These are phyloP conservation scores for Eupeodes latifasciatus DNA, from an alignment of 2,888 invertebrate genomes.

Conservation along the genomic window DNA sequence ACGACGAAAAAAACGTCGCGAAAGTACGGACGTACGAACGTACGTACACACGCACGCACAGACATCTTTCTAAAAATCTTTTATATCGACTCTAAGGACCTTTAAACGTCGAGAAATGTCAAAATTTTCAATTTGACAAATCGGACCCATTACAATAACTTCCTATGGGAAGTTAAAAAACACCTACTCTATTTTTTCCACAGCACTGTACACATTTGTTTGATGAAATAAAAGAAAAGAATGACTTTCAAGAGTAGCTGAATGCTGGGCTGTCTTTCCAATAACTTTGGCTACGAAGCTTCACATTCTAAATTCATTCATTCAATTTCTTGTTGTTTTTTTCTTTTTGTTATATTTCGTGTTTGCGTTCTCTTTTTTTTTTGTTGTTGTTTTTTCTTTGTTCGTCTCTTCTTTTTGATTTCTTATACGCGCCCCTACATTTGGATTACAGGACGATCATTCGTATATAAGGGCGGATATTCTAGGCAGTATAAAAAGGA, in stretches of 20 bases:
- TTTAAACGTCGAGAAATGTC: too few species aligned
- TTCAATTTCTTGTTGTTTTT: conserved; percentile 68
- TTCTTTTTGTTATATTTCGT: not conserved
- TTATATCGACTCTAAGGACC: too few species aligned
- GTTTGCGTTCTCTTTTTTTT: conserved; percentile 5
- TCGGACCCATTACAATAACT: too few species aligned
- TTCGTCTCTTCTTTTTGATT: conserved; percentile 33
- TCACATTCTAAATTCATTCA: conserved; percentile 73
- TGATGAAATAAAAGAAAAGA: conserved; percentile 46
- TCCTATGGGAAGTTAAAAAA: too few species aligned
- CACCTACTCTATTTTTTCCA: not conserved
- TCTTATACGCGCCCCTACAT: conserved; percentile 53
- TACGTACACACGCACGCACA: too few species aligned
- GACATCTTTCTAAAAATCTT: too few species aligned
- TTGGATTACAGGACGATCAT: conserved; percentile 71
- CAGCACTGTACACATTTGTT: not conserved
- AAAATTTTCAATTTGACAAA: too few species aligned
- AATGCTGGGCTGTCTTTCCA: conserved; percentile 44
- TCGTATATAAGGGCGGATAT: conserved; percentile 61
- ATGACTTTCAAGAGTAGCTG: conserved; percentile 40
- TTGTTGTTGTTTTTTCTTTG: not conserved
- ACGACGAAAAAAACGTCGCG: too few species aligned
- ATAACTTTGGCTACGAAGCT: conserved; percentile 58
- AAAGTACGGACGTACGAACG: too few species aligned
- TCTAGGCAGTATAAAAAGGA: conserved; percentile 31